Percentiles rank a stretch among this genome's conserved stretches.
Evolutionary conservation across 1,140 invertebrate genomes (phyloP).

Genomic region (Dendrolimus kikuchii): DNA sequence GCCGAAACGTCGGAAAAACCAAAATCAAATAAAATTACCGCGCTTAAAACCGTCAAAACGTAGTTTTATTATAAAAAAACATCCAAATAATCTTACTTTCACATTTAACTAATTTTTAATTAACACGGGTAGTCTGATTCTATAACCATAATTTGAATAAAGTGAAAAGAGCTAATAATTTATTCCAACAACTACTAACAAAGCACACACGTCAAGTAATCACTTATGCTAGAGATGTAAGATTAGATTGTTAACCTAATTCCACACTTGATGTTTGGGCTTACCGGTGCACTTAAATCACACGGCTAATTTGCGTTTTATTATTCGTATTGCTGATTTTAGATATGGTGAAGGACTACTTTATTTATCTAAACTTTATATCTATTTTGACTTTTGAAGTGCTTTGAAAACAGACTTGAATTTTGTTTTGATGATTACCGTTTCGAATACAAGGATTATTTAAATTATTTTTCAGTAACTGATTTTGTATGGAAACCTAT

Average conservation of each 20-base stretch:
- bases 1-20: too few relatives aligned
- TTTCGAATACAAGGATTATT: neutral
- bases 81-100: too few relatives aligned
- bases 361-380: conserved; percentile 7
- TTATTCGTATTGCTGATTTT: conserved; percentile 41
- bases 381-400: neutral
- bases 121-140: too few relatives aligned
- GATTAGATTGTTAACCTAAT: conserved; percentile 50
- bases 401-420: neutral
- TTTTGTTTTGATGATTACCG: neutral
- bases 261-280: conserved; percentile 43
- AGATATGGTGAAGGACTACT: conserved; percentile 42
- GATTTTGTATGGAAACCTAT: too few relatives aligned
- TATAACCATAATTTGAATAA: neutral
- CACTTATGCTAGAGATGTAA: conserved; percentile 22
- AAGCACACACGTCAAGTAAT: too few relatives aligned
- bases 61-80: too few relatives aligned
- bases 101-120: too few relatives aligned
- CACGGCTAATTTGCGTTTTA: conserved; percentile 49
- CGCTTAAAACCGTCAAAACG: too few relatives aligned
- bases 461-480: too few relatives aligned
- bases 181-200: too few relatives aligned
- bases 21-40: too few relatives aligned
- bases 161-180: conserved; percentile 19
- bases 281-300: conserved; percentile 39